These are phyloP conservation scores for Phymorhynchus buccinoides DNA, from an alignment of 1,140 invertebrate species.

Conservation along the genomic window DNA sequence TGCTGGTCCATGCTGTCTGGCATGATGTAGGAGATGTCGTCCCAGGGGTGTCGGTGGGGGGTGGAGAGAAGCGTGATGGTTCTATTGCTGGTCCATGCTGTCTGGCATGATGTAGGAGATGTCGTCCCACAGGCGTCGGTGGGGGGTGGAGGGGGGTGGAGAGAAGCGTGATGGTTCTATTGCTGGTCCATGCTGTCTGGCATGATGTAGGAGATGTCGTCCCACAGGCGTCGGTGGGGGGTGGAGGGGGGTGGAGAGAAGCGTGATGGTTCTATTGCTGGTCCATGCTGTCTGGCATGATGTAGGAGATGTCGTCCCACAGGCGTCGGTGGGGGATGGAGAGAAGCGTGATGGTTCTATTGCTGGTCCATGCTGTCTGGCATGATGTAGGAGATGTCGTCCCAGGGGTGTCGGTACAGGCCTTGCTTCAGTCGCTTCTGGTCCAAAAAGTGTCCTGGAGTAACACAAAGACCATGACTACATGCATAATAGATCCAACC, in stretches of 20 bases:
- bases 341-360: neutral
- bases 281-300: slow-evolving; percentile 83
- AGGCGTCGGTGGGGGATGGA: neutral
- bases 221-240: neutral
- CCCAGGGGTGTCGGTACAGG: slow-evolving; percentile 98
- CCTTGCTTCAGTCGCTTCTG: slow-evolving; percentile 99
- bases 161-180: too few species aligned
- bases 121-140: too few species aligned
- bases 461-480: too few species aligned
- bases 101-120: neutral
- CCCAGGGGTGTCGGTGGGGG: slow-evolving; percentile 93
- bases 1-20: neutral
- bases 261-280: slow-evolving; percentile 20
- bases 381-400: neutral
- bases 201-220: neutral
- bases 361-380: neutral
- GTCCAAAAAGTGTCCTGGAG: slow-evolving; percentile 95
- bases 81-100: neutral
- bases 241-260: neutral
- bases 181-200: too few species aligned
- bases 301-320: slow-evolving; percentile 99
- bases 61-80: neutral
- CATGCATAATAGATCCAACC: too few species aligned
- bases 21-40: neutral
- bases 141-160: neutral